Conservation (phyloP, 2,113 vertebrate genomes). For the Uropsilus gracilis region DNA sequence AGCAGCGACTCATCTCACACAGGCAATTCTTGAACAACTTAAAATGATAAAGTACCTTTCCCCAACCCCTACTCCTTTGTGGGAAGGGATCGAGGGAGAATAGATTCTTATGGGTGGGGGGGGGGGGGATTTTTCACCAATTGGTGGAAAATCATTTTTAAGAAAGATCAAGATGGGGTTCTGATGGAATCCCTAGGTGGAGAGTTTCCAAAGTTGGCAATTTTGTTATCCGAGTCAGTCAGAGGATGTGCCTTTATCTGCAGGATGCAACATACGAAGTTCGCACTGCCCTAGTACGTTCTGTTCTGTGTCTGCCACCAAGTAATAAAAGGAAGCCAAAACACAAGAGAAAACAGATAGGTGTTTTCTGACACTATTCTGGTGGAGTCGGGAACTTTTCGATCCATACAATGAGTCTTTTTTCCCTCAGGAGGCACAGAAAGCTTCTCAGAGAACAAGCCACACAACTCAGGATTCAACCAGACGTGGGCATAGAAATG, state of each 20-base stretch:
- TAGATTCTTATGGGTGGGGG: background rate
- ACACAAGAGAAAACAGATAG: background rate
- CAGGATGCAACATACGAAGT: constrained; percentile 16
- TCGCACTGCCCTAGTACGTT: background rate
- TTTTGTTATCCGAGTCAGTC: background rate
- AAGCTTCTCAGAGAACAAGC: background rate
- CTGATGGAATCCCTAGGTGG: background rate
- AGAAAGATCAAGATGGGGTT: background rate
- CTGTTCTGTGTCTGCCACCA: constrained; percentile 57
- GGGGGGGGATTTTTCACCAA: no score
- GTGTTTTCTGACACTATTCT: background rate
- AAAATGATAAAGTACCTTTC: background rate
- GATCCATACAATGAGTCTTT: background rate
- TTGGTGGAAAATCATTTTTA: background rate
- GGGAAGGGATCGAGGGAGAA: background rate
- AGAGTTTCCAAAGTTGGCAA: background rate
- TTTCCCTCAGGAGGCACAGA: background rate
- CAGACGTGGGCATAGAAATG: constrained; percentile 27
- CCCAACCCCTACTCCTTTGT: background rate
- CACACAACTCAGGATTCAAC: constrained; percentile 47
- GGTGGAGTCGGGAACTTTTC: background rate
- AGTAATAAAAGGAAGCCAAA: constrained; percentile 38
- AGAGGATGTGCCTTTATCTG: constrained; percentile 18
- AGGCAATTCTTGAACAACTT: background rate
- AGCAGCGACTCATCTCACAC: background rate